These are phyloP conservation scores for Xiphydria camelus DNA, from an alignment of 2,888 invertebrate species.

Conservation along the genomic window DNA sequence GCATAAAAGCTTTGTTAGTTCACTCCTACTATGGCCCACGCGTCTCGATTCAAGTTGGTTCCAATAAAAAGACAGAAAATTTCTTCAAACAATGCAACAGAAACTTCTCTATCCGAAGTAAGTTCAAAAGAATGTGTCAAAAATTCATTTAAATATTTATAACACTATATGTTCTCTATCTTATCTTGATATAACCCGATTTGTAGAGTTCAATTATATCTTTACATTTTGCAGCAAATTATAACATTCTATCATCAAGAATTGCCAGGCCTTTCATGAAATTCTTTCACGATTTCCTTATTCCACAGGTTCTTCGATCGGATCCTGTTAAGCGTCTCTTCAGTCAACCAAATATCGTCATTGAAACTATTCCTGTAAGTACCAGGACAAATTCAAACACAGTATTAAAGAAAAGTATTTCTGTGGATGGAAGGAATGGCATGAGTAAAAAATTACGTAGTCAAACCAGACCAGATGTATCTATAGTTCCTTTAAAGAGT, in stretches of 20 bases:
- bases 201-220: neutral
- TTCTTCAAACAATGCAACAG: slow-evolving; percentile 23
- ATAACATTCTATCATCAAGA: too few relatives aligned
- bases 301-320: slow-evolving; percentile 43
- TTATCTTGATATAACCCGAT: neutral
- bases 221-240: neutral
- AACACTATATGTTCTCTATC: neutral
- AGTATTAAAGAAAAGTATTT: slow-evolving; percentile 11
- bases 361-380: slow-evolving; percentile 37
- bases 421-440: slow-evolving; percentile 26
- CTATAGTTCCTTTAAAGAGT: slow-evolving; percentile 27
- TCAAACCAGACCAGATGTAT: slow-evolving; percentile 27
- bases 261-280: neutral
- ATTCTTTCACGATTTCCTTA: neutral
- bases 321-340: slow-evolving; percentile 47
- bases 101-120: slow-evolving; percentile 32
- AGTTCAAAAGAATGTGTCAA: slow-evolving; percentile 17
- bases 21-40: slow-evolving; percentile 24
- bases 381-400: slow-evolving; percentile 11
- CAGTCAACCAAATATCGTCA: slow-evolving; percentile 47
- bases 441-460: slow-evolving; percentile 3
- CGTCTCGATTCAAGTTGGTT: slow-evolving; percentile 26
- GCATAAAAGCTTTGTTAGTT: neutral
- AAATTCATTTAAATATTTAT: slow-evolving; percentile 1
- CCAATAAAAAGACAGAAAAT: slow-evolving; percentile 27